Base-by-base conservation (phyloP, 2,797 vertebrate species). In the Pseudotriccus pelzelni region DNA sequence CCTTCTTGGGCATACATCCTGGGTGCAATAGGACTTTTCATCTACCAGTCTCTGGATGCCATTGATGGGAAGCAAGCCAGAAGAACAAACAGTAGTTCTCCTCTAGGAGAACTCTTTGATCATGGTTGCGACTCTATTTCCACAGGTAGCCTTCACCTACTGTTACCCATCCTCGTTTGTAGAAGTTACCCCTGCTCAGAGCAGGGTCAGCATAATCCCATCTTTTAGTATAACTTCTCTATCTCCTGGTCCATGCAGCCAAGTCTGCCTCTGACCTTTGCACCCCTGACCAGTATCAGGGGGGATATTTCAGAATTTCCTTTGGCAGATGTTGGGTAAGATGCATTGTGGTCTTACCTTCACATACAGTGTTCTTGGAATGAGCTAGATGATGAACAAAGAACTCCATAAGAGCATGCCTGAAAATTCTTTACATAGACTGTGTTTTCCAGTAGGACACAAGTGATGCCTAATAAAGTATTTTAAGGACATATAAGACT, bases 11-110 rank as follows among this genome's bases (percentile, higher is more conserved):
- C 98, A 34, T 99, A 98, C 92, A 67, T 99, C 84, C 92, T 99
- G 80, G 98, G 99, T 53, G 99, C 98, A 7, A 24, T 99, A 91
- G 99, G 99, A 77, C 98, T 99, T 82, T 99, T 99, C 96, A 96
- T 98, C 95, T 99, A 99, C 97, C 99, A 99, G 97, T 99, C 99
- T 74, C 97, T 99, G 97, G 99, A 99, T 84, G 99, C 99, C 75
- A 99, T 99, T 85, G 99, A 99, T 70, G 99, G 99, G 86, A 99
- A 99, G 96, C 99, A 99, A 98, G 99, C 99, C 37, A 98, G 99
- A 97, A 98, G 99, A 96, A 99, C 99, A 39, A 99, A 99, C 94
- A 99, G 98, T 96, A 99, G 99, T 96, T 99, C 99, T 8, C 97
- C 99, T 14, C 98, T 99, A 3, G 99, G 99, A 39, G 99, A 99